Evolutionary conservation across 2,113 vertebrate genomes (phyloP).

Genomic region (Mus musculus): GRCm39 chr7:45516501-45517000

Average conservation of each 20-base stretch:
- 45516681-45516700: neutral
- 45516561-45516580: neutral
- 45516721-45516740: conserved; percentile 6
- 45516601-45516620: neutral
- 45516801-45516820: neutral
- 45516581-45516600: neutral
- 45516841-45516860: conserved; percentile 25
- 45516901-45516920: conserved; percentile 56
- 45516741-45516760: neutral
- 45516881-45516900: conserved; percentile 12
- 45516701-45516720: conserved; percentile 20
- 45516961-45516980: conserved; percentile 64
- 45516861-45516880: conserved; percentile 62
- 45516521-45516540: conserved; percentile 4
- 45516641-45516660: neutral
- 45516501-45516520: neutral
- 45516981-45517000: conserved; percentile 79
- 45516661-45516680: neutral
- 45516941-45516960: conserved; percentile 74
- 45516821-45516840: conserved; percentile 57
- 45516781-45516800: neutral
- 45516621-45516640: conserved; percentile 38
- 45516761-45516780: neutral
- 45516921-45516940: conserved; percentile 32
- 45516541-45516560: neutral